A percentile compares a stretch with the other conserved stretches of the same genome.
Conservation (phyloP, 2,888 invertebrate species). For the Unio pictorum region DNA sequence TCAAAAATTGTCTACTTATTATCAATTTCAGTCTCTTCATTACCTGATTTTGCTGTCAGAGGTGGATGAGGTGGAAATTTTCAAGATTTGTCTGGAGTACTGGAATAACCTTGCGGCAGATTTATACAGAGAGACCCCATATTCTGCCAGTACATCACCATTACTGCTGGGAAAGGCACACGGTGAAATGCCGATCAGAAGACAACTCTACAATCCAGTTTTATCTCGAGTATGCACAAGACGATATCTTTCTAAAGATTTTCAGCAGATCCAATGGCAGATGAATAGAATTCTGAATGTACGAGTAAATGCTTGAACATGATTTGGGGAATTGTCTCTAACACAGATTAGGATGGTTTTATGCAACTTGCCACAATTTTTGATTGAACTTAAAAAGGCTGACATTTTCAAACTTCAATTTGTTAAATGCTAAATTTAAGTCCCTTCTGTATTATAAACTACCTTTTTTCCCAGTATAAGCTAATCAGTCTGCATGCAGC, state of each 20-base stretch:
- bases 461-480: no score
- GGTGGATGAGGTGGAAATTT: constrained; percentile 99
- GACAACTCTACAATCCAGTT: constrained; percentile 71
- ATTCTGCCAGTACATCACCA: constrained; percentile 73
- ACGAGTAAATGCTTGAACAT: not conserved
- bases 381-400: no score
- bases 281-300: not conserved
- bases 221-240: constrained; percentile 66
- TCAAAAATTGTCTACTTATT: not conserved
- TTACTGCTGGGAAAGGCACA: constrained; percentile 63
- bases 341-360: not conserved
- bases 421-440: no score
- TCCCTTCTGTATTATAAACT: no score
- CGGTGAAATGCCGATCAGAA: constrained; percentile 65
- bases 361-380: not conserved
- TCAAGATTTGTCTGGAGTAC: constrained; percentile 99
- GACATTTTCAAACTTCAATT: no score
- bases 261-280: not conserved
- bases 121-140: constrained; percentile 90
- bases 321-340: not conserved
- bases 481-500: no score
- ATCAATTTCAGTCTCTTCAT: constrained; percentile 64
- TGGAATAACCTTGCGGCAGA: constrained; percentile 96
- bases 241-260: constrained; percentile 1
- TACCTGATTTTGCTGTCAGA: constrained; percentile 80